Percentiles rank a stretch among this genome's conserved stretches.
These are phyloP conservation scores for Atopsyche davidsoni DNA, from an alignment of 1,140 invertebrate species.

Conservation along the genomic window DNA sequence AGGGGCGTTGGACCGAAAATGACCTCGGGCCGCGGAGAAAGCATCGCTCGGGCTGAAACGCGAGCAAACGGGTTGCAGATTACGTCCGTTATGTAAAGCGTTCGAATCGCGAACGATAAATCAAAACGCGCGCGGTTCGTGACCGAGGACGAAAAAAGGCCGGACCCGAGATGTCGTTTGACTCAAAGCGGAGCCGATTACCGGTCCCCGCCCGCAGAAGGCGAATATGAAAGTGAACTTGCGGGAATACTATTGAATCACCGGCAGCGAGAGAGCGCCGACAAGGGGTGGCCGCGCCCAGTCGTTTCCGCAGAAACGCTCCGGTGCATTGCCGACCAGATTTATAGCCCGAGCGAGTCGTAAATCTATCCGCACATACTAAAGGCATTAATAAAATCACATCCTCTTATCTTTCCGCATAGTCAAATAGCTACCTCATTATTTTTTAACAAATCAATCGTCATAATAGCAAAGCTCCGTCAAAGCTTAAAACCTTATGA, in stretches of 20 bases:
- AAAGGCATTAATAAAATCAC: too few relatives aligned
- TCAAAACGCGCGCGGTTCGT: slow-evolving; percentile 14
- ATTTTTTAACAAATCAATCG: too few relatives aligned
- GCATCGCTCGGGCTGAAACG: slow-evolving; percentile 5
- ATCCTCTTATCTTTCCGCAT: too few relatives aligned
- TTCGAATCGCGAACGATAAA: slow-evolving; percentile 15
- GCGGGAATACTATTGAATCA: not conserved
- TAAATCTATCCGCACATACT: too few relatives aligned
- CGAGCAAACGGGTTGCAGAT: slow-evolving; percentile 6
- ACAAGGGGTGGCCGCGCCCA: slow-evolving; percentile 12
- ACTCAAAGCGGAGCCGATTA: slow-evolving; percentile 15
- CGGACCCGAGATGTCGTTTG: slow-evolving; percentile 13
- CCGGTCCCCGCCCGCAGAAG: not conserved
- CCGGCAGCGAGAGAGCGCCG: slow-evolving; percentile 3
- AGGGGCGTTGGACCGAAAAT: slow-evolving; percentile 7
- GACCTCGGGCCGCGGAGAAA: slow-evolving; percentile 15
- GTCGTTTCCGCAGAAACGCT: too few relatives aligned
- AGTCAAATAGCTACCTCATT: too few relatives aligned
- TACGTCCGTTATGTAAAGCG: slow-evolving; percentile 16
- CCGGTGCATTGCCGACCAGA: too few relatives aligned
- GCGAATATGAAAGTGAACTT: slow-evolving; percentile 15
- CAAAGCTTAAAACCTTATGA: too few relatives aligned
- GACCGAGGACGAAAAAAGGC: slow-evolving; percentile 14
- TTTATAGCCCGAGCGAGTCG: too few relatives aligned
- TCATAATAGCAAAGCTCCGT: too few relatives aligned